A percentile compares a stretch with the other conserved stretches of the same genome.
Conservation (phyloP, 2,113 vertebrate genomes). For the Anguilla rostrata region DNA sequence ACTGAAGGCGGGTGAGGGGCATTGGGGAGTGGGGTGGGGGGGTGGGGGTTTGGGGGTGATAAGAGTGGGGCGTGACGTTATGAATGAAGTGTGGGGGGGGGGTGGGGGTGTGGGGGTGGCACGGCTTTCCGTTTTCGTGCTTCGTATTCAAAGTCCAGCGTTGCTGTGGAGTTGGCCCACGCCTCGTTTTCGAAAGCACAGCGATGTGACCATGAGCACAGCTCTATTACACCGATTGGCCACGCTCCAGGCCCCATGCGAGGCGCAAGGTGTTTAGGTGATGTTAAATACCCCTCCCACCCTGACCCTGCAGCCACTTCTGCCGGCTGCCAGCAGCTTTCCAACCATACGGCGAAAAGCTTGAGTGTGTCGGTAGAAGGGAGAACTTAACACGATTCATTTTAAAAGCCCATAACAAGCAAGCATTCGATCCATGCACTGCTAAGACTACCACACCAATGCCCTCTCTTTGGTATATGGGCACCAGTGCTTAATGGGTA, state of each 20-base stretch:
- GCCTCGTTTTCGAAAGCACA: too few species aligned
- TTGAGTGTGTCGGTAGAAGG: too few species aligned
- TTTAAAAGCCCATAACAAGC: too few species aligned
- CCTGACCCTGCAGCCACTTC: background rate
- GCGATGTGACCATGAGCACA: background rate
- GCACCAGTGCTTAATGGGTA: too few species aligned
- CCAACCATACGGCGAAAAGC: background rate
- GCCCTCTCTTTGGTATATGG: background rate
- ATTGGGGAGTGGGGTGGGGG: too few species aligned
- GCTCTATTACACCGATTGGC: background rate
- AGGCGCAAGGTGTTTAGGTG: background rate
- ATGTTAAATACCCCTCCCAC: background rate
- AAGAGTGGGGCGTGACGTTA: too few species aligned
- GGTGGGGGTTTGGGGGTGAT: background rate
- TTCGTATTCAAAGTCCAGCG: background rate
- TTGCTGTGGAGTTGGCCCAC: background rate
- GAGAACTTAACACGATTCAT: too few species aligned
- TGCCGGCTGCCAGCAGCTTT: constrained; percentile 15
- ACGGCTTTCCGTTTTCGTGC: background rate
- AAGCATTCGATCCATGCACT: background rate
- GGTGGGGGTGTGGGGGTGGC: background rate
- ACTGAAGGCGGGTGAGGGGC: background rate
- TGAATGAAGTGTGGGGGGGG: too few species aligned
- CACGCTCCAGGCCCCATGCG: background rate
- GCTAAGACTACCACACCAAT: background rate